A percentile compares a stretch with the other conserved stretches of the same genome.
These are phyloP conservation scores for Blera fallax DNA, from an alignment of 2,888 invertebrate species.

Conservation along the genomic window DNA sequence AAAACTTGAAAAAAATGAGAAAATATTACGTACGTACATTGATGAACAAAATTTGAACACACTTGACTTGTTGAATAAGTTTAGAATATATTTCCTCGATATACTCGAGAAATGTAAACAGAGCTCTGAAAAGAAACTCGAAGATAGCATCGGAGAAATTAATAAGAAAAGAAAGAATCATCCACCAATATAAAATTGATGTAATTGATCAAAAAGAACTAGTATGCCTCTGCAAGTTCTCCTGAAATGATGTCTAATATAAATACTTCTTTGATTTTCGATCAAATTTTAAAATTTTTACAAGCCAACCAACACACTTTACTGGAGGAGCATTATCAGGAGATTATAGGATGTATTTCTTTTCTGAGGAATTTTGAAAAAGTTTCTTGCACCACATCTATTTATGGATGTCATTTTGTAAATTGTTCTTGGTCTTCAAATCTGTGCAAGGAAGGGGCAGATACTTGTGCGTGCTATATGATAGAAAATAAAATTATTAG, in stretches of 20 bases:
- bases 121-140: not conserved
- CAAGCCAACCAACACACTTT: not conserved
- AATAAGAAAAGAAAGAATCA: not conserved
- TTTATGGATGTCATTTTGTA: not conserved
- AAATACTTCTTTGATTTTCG: not conserved
- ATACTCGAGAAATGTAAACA: not conserved
- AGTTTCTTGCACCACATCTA: not conserved
- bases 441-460: not conserved
- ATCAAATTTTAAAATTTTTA: not conserved
- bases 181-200: not conserved
- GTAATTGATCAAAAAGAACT: no score
- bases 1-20: not conserved
- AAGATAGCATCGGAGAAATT: not conserved
- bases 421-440: conserved; percentile 8
- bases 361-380: not conserved
- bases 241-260: not conserved
- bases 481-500: not conserved
- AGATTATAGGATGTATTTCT: not conserved
- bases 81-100: not conserved
- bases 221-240: not conserved
- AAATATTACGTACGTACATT: no score
- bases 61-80: no score
- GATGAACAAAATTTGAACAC: no score
- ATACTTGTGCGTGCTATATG: not conserved
- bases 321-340: not conserved